phyloP scores from a whole-genome alignment of 2,888 invertebrate species.

The Augiades crinisus region DNA sequence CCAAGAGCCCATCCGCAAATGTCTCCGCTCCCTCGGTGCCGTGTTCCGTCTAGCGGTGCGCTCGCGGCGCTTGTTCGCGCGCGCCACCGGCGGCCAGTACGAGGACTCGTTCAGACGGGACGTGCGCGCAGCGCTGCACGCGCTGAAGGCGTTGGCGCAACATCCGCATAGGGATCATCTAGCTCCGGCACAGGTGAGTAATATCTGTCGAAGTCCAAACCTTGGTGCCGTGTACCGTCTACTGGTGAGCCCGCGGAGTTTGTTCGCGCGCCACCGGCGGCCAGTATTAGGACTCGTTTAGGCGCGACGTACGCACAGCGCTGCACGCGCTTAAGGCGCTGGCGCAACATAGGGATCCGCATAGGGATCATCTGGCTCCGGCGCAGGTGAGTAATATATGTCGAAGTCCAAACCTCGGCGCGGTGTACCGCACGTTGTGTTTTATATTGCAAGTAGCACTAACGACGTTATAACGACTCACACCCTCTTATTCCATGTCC shows the following conservation, averaged over 20 bases:
- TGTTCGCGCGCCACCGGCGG: slow-evolving; percentile 95
- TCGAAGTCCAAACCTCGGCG: too few relatives aligned
- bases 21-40: slow-evolving; percentile 94
- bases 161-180: slow-evolving; percentile 87
- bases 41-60: slow-evolving; percentile 96
- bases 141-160: slow-evolving; percentile 87
- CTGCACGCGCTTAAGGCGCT: slow-evolving; percentile 90
- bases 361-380: slow-evolving; percentile 87
- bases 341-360: slow-evolving; percentile 82
- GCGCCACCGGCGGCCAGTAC: slow-evolving; percentile 93
- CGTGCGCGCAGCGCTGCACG: slow-evolving; percentile 89
- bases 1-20: slow-evolving; percentile 94
- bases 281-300: slow-evolving; percentile 93
- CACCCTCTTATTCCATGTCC: not conserved
- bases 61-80: slow-evolving; percentile 90
- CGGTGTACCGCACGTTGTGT: slow-evolving; percentile 97
- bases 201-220: too few relatives aligned
- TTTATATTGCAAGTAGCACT: too few relatives aligned
- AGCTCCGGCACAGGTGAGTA: slow-evolving; percentile 85
- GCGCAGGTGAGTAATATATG: slow-evolving; percentile 83
- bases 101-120: slow-evolving; percentile 93
- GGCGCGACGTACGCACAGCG: slow-evolving; percentile 90
- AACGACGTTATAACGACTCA: too few relatives aligned
- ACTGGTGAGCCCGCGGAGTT: slow-evolving; percentile 92
- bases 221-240: slow-evolving; percentile 96